Conservation (phyloP, 2,797 vertebrate species). For the Myotis findleyi region DNA sequence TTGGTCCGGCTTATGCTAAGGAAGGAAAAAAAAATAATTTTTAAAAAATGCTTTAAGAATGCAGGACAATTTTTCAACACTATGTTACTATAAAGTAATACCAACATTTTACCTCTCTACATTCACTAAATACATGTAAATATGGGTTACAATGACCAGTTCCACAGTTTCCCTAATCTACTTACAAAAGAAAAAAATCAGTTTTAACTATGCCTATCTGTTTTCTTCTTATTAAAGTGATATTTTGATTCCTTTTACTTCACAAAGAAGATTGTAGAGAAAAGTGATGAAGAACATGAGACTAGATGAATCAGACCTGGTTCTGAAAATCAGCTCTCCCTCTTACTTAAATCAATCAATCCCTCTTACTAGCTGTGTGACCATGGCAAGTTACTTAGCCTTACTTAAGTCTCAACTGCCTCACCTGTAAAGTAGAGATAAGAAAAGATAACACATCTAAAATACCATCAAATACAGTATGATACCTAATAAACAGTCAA, state of each 20-base stretch:
- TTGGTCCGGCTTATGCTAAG: slow-evolving; percentile 89
- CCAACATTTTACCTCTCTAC: not conserved
- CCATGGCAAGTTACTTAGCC: not conserved
- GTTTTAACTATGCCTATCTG: not conserved
- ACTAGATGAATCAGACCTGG: not conserved
- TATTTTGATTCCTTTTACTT: slow-evolving; percentile 19
- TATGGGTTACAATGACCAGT: slow-evolving; percentile 26
- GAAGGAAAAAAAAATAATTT: slow-evolving; percentile 25
- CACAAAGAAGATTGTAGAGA: not conserved
- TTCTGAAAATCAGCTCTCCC: not conserved
- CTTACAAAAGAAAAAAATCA: slow-evolving; percentile 9
- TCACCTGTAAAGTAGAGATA: not conserved
- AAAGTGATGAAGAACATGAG: not conserved
- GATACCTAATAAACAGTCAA: not conserved
- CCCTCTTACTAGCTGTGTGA: not conserved
- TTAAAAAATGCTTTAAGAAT: not conserved
- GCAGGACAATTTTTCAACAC: not conserved
- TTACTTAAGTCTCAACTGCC: not conserved
- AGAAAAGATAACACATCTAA: not conserved
- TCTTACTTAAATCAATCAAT: not conserved
- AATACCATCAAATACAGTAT: not conserved
- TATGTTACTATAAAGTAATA: not conserved
- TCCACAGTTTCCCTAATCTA: not conserved
- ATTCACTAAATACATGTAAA: slow-evolving; percentile 29
- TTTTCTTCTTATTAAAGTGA: not conserved